Evolutionary conservation across 2,113 vertebrate species (phyloP), one percentile per base, ranked within the genome.

Genomic region (Nanorana parkeri): DNA sequence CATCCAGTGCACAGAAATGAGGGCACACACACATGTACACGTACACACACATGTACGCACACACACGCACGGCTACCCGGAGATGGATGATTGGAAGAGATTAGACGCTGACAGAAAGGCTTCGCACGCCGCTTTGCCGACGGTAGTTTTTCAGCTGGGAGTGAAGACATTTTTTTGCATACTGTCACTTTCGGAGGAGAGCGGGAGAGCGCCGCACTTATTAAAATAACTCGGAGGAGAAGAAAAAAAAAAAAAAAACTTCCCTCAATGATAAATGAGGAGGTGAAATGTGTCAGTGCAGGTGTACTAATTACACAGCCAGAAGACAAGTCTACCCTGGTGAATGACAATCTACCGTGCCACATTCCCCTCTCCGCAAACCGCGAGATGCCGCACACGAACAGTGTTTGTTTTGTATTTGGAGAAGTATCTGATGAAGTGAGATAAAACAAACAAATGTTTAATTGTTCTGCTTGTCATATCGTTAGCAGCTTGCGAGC

Each of bases 371-470:
- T 41, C 66, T 65, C 41, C 8, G 29, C 21, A 4, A 67, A 55
- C 19, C 17, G 16, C 7, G 21, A 58, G 28, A 51, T 28, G 67
- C n/a, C 36, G 6, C 26, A 8, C 54, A 61, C 7, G 29, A 56
- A 60, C 24, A 66, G 29, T 79, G 64, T 80, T 69, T 80, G 68
- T 80, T 72, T 80, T 80, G 66, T 54, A 64, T 72, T 72, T 80
- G 47, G 67, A 64, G 21, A 64, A 80, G 56, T 71, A 72, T 80
- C 56, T 80, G 78, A 80, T 72, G 78, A 76, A 56, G 13, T 60
- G 28, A 80, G 26, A 80, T 61, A 72, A 80, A 80, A 80, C 68
- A 80, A 80, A 80, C 78, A 80, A 72, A 80, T 80, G 56, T 80
- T 71, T 80, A 80, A 80, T 80, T 80, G 78, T 72, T 81, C 21